These are phyloP conservation scores for Parthenolecanium corni DNA, from an alignment of 2,888 invertebrate genomes.

Conservation along the genomic window DNA sequence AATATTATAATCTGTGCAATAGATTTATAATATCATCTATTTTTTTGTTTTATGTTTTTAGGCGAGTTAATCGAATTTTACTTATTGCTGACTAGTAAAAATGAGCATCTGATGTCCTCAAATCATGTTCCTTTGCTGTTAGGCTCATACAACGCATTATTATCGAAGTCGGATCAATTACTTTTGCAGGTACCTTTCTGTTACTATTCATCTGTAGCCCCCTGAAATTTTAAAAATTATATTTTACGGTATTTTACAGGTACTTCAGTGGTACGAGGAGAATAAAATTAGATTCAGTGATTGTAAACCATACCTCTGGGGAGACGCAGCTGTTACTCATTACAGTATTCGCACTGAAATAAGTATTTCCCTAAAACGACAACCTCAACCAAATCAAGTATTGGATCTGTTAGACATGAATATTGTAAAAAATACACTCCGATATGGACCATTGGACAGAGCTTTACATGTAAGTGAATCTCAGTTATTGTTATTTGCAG, in stretches of 20 bases:
- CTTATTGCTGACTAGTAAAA: constrained; percentile 49
- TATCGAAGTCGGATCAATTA: constrained; percentile 56
- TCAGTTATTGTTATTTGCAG: background rate
- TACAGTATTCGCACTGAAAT: constrained; percentile 48
- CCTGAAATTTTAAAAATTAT: background rate
- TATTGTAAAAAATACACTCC: constrained; percentile 27
- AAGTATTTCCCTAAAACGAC: constrained; percentile 34
- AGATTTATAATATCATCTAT: background rate
- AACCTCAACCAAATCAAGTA: constrained; percentile 30
- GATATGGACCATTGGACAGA: constrained; percentile 33
- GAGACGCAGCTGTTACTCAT: constrained; percentile 63
- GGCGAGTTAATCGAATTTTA: constrained; percentile 54
- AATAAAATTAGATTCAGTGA: constrained; percentile 52
- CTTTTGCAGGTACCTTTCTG: constrained; percentile 42
- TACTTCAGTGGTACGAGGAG: constrained; percentile 57
- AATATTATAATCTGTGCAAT: background rate
- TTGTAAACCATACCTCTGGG: constrained; percentile 73
- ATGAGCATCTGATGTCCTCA: constrained; percentile 51
- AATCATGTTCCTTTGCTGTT: constrained; percentile 63
- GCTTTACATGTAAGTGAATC: constrained; percentile 29
- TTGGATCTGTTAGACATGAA: constrained; percentile 25
- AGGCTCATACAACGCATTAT: constrained; percentile 64
- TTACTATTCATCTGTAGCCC: constrained; percentile 4
- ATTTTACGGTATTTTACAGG: constrained; percentile 40
- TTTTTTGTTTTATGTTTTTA: constrained; percentile 40